Conservation (phyloP, 2,888 invertebrate species). For the Cerceris rybyensis region DNA sequence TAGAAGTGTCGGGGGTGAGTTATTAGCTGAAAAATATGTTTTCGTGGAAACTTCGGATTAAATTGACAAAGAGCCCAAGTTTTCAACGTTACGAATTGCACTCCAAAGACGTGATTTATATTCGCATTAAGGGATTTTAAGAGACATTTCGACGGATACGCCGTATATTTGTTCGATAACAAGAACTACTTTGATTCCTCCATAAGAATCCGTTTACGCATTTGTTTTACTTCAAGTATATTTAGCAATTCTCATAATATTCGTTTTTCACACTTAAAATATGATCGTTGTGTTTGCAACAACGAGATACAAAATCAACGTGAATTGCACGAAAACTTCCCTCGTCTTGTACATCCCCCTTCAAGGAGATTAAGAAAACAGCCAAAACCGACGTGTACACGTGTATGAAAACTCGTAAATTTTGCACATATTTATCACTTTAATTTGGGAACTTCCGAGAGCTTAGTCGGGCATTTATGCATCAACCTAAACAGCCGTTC, state of each 20-base stretch:
- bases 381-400: background rate
- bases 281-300: too few relatives aligned
- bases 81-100: constrained; percentile 66
- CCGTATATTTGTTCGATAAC: constrained; percentile 27
- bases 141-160: constrained; percentile 45
- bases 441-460: constrained; percentile 68
- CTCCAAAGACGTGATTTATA: constrained; percentile 59
- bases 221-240: too few relatives aligned
- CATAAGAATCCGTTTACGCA: background rate
- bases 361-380: background rate
- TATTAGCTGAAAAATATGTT: constrained; percentile 73
- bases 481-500: constrained; percentile 68
- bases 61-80: constrained; percentile 70
- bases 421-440: constrained; percentile 66
- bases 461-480: constrained; percentile 73
- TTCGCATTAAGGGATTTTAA: constrained; percentile 60
- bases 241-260: too few relatives aligned
- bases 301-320: too few relatives aligned
- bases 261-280: too few relatives aligned
- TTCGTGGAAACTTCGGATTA: constrained; percentile 68
- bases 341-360: background rate
- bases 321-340: too few relatives aligned
- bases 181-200: constrained; percentile 1
- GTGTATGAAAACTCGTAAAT: constrained; percentile 3
- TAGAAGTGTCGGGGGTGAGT: constrained; percentile 66